Conservation (phyloP, 2,113 vertebrate species). For the Platichthys stellatus region DNA sequence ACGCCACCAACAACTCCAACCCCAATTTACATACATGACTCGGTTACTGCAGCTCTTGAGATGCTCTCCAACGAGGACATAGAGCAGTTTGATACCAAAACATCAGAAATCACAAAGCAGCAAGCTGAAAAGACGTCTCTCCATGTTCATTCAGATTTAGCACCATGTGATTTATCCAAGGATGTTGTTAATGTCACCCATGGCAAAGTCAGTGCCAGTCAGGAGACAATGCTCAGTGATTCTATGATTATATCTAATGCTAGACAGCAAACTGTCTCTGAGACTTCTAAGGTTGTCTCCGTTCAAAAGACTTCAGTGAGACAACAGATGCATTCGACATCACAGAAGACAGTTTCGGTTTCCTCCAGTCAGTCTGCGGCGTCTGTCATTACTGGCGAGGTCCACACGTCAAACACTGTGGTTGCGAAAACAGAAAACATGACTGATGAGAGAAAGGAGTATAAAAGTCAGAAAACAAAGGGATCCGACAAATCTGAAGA, state of each 20-base stretch:
- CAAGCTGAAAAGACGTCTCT: conserved; percentile 53
- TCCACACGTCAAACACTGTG: conserved; percentile 50
- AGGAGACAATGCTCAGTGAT: conserved; percentile 61
- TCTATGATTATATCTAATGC: conserved; percentile 56
- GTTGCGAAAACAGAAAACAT: conserved; percentile 56
- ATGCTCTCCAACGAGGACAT: conserved; percentile 63
- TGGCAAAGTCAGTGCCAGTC: conserved; percentile 53
- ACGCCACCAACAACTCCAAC: conserved; percentile 71
- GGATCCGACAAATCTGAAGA: conserved; percentile 31
- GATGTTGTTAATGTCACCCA: conserved; percentile 39
- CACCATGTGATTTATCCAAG: conserved; percentile 61
- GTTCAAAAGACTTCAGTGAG: conserved; percentile 74
- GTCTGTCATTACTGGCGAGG: conserved; percentile 43
- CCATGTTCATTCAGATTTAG: conserved; percentile 54
- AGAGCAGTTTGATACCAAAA: conserved; percentile 56
- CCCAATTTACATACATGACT: conserved; percentile 70
- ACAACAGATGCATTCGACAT: conserved; percentile 70
- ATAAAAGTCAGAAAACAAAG: conserved; percentile 55
- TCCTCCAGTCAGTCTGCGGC: conserved; percentile 61
- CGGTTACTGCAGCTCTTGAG: conserved; percentile 68
- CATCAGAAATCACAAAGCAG: conserved; percentile 54
- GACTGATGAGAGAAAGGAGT: conserved; percentile 46
- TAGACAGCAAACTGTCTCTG: conserved; percentile 70
- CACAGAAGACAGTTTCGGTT: conserved; percentile 72
- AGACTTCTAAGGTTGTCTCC: conserved; percentile 66